Evolutionary conservation across 1,140 invertebrate species (phyloP).

Genomic region (Brachionus sp.): DNA sequence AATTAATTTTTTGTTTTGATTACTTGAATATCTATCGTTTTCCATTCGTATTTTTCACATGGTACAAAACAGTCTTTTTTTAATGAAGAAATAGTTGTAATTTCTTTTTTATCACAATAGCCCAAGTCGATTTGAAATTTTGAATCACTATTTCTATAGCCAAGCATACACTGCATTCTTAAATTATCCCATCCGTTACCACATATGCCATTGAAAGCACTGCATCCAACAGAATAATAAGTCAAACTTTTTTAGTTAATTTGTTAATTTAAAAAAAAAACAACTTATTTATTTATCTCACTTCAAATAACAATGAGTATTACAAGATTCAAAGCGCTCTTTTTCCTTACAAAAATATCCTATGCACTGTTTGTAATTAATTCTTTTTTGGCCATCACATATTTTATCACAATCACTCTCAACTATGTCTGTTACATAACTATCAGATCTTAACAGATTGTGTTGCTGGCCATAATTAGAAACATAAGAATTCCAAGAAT

Average conservation of each 20-base stretch:
- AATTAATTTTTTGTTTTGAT: background rate
- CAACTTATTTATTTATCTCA: background rate
- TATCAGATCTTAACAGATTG: background rate
- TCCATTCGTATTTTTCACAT: conserved; percentile 32
- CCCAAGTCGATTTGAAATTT: background rate
- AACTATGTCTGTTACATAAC: background rate
- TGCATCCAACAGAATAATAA: background rate
- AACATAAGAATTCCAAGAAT: background rate
- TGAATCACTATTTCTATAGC: background rate
- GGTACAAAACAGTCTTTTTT: background rate
- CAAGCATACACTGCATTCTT: background rate
- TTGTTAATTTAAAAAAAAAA: background rate
- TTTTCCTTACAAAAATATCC: background rate
- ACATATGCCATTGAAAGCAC: background rate
- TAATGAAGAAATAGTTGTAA: background rate
- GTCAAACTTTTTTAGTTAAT: background rate
- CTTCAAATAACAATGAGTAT: conserved; percentile 16
- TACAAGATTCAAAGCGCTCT: background rate
- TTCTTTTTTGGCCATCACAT: background rate
- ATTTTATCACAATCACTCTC: conserved; percentile 22
- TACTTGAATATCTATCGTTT: conserved; percentile 20
- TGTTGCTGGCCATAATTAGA: background rate
- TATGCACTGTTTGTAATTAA: background rate
- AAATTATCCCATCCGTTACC: background rate
- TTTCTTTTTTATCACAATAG: conserved; percentile 23